Conservation (phyloP, 2,113 vertebrate genomes). For the Columba janthina region DNA sequence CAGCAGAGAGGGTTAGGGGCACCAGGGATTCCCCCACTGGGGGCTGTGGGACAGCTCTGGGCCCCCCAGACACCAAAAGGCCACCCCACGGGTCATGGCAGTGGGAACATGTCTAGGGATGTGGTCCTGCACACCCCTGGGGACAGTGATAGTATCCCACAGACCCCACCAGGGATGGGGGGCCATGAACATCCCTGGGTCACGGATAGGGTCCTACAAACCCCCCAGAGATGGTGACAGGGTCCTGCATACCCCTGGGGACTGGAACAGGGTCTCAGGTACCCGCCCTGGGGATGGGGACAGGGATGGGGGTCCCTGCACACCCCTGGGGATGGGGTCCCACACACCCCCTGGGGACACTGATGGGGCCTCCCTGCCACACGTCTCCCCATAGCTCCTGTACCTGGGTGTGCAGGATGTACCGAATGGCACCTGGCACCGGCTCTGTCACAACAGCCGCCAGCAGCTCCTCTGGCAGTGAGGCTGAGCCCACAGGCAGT, state of each 20-base stretch:
- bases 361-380: neutral
- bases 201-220: neutral
- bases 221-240: neutral
- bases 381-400: rapidly evolving
- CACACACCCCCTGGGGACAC: too few species aligned
- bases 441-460: conserved; percentile 74
- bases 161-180: too few species aligned
- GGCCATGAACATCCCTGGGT: too few species aligned
- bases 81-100: neutral
- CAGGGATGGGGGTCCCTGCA: neutral
- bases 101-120: rapidly evolving
- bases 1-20: neutral
- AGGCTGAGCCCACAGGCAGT: conserved; percentile 64
- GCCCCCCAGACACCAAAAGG: neutral
- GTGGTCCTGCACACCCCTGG: neutral
- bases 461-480: conserved; percentile 75
- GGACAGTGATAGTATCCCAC: too few species aligned
- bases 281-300: too few species aligned
- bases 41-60: neutral
- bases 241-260: neutral
- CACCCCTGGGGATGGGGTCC: too few species aligned
- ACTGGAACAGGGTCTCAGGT: too few species aligned
- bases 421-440: conserved; percentile 75
- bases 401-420: conserved; percentile 90
- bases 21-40: rapidly evolving